Conservation (phyloP, 2,113 vertebrate species). For the Centropus unirufus region DNA sequence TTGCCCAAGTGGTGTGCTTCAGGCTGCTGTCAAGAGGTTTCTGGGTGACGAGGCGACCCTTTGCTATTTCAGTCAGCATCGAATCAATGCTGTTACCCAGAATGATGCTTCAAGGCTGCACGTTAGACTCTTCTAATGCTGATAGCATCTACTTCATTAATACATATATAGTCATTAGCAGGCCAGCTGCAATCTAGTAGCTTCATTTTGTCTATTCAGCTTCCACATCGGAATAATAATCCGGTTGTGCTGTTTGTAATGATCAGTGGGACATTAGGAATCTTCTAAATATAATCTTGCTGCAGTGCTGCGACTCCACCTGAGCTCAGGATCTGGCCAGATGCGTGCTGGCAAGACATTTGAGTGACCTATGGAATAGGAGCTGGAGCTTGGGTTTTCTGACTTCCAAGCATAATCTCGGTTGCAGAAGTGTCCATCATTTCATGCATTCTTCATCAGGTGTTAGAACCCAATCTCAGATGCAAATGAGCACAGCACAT, state of each 20-base stretch:
- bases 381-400: neutral
- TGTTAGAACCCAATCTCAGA: neutral
- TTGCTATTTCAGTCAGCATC: neutral
- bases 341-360: neutral
- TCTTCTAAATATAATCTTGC: neutral
- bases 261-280: neutral
- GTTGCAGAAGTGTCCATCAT: neutral
- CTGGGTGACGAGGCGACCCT: neutral
- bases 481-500: neutral
- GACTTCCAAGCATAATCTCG: neutral
- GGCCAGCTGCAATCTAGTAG: constrained; percentile 24
- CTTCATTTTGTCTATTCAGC: neutral
- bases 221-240: constrained; percentile 31
- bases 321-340: neutral
- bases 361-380: neutral
- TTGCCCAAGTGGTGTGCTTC: neutral
- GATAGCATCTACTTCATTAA: constrained; percentile 17
- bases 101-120: neutral
- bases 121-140: neutral
- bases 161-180: constrained; percentile 2
- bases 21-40: neutral
- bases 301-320: neutral
- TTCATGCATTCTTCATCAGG: neutral
- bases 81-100: fast-evolving
- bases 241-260: neutral